Conservation (phyloP, 2,113 vertebrate species). For the Ciconia boyciana region DNA sequence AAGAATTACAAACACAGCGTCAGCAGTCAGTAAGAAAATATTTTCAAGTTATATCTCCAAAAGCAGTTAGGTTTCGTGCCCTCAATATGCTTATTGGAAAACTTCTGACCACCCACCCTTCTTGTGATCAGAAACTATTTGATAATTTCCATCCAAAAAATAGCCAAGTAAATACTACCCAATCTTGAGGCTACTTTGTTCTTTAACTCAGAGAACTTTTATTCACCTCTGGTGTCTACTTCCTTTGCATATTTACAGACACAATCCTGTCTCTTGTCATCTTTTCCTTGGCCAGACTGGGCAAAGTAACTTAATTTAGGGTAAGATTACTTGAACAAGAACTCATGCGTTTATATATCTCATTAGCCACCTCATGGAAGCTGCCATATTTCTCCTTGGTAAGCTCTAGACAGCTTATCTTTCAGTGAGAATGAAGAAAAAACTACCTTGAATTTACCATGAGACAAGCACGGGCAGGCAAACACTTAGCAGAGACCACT, state of each 20-base stretch:
- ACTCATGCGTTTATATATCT: neutral
- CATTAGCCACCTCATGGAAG: neutral
- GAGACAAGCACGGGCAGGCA: neutral
- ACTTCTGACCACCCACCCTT: neutral
- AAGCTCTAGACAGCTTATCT: neutral
- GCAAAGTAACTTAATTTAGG: neutral
- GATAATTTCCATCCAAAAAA: neutral
- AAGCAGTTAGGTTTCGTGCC: neutral
- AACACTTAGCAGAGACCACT: neutral
- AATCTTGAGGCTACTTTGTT: neutral
- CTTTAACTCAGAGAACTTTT: neutral
- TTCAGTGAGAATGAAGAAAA: neutral
- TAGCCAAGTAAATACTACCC: neutral
- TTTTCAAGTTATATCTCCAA: neutral
- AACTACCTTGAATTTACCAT: neutral
- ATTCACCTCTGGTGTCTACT: neutral
- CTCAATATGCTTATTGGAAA: neutral
- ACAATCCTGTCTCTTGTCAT: neutral
- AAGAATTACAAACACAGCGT: neutral
- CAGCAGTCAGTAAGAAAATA: neutral
- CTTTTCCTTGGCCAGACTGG: neutral
- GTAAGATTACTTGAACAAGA: neutral
- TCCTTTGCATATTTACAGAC: neutral
- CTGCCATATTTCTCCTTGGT: neutral
- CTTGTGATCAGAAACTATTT: neutral